These are phyloP conservation scores for Epirrhoe tristata DNA, from an alignment of 2,888 invertebrate species.

Conservation along the genomic window DNA sequence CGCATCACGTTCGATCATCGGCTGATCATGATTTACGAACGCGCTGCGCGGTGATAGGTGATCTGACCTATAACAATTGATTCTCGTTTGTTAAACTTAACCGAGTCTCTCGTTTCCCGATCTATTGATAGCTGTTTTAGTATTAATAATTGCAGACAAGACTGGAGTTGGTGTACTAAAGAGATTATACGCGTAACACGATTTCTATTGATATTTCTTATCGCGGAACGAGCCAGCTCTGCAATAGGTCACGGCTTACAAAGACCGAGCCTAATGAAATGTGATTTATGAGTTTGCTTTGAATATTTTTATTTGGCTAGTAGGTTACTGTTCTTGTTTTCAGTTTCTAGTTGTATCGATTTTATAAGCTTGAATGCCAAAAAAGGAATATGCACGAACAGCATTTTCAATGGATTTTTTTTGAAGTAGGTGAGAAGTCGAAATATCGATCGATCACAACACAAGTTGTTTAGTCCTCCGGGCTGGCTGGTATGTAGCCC, in stretches of 20 bases:
- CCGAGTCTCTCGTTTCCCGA: constrained; percentile 42
- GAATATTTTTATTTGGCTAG: constrained; percentile 59
- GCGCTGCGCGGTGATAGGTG: constrained; percentile 78
- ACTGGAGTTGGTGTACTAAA: constrained; percentile 20
- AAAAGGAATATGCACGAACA: constrained; percentile 11
- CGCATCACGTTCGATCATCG: constrained; percentile 79
- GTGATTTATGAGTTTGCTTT: constrained; percentile 67
- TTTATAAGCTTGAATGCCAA: constrained; percentile 3
- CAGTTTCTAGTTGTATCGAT: constrained; percentile 14
- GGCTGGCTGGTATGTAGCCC: constrained; percentile 54
- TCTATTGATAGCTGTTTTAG: constrained; percentile 31
- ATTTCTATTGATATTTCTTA: constrained; percentile 46
- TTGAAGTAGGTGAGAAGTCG: constrained; percentile 57
- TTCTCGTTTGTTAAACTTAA: constrained; percentile 72
- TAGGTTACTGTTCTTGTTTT: constrained; percentile 37
- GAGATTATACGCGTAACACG: constrained; percentile 30
- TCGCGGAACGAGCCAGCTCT: constrained; percentile 52
- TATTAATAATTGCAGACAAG: constrained; percentile 31
- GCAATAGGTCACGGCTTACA: constrained; percentile 67
- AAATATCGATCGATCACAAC: constrained; percentile 70
- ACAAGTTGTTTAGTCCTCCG: constrained; percentile 57
- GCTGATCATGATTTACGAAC: constrained; percentile 83
- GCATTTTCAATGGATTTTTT: constrained; percentile 24
- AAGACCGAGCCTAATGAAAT: constrained; percentile 62
- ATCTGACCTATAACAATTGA: constrained; percentile 75